Conservation (phyloP, 2,888 invertebrate species). For the Drosophila longiperda region DNA sequence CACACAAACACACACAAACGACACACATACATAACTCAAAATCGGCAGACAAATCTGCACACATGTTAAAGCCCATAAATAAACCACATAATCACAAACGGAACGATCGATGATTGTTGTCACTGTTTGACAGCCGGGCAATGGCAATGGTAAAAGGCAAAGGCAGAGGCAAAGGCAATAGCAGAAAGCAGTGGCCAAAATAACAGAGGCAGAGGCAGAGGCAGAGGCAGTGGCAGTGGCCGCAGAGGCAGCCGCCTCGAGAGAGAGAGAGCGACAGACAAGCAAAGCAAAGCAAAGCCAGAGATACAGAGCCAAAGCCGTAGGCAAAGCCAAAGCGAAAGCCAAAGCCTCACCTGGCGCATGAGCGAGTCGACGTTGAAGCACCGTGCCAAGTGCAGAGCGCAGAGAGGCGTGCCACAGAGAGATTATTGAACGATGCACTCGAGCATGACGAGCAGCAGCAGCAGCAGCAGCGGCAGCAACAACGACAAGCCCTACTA, state of each 20-base stretch:
- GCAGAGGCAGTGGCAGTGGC: slow-evolving; percentile 24
- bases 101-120: slow-evolving; percentile 84
- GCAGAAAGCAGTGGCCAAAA: slow-evolving; percentile 17
- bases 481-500: slow-evolving; percentile 42
- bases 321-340: slow-evolving; percentile 37
- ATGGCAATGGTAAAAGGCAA: slow-evolving; percentile 57
- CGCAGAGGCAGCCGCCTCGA: slow-evolving; percentile 9
- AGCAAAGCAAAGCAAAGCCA: slow-evolving; percentile 58
- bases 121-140: slow-evolving; percentile 82
- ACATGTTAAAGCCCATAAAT: slow-evolving; percentile 84
- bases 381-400: slow-evolving; percentile 76
- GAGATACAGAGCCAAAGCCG: slow-evolving; percentile 34
- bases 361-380: slow-evolving; percentile 66
- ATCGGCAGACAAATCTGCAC: slow-evolving; percentile 83
- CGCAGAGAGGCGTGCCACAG: slow-evolving; percentile 79
- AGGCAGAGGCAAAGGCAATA: slow-evolving; percentile 25
- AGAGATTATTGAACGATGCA: slow-evolving; percentile 81
- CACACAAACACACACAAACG: slow-evolving; percentile 28
- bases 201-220: slow-evolving; percentile 10
- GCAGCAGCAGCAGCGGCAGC: slow-evolving; percentile 26
- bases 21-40: slow-evolving; percentile 72
- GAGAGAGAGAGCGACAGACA: slow-evolving; percentile 62
- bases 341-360: slow-evolving; percentile 63
- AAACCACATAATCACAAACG: slow-evolving; percentile 84
- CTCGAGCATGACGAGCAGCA: slow-evolving; percentile 76